Evolutionary conservation across 1,140 invertebrate genomes (phyloP), one percentile per base, ranked within the genome.

Genomic region (Odontomachus brunneus): DNA sequence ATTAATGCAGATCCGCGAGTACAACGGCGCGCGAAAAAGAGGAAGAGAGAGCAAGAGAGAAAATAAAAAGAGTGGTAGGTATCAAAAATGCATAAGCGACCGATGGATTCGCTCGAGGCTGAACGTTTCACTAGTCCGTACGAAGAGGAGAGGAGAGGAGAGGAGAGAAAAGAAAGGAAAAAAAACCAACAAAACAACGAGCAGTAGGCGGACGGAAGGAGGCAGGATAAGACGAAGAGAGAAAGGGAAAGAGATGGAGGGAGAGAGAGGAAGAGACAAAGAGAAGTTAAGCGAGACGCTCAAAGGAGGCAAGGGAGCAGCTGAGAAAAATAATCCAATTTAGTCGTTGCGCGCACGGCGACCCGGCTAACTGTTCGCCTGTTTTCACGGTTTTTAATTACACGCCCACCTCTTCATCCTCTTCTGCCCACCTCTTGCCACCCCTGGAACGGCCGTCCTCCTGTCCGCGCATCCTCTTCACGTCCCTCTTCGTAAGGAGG

Each of bases 381-480:
- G 89, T 93, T 93, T 92, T 92, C 91, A 90, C 89, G 85, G 89
- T 91, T 92, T 89, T 93, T 92, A 93, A 93, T 93, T 93, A 93
- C 88, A 88, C 88, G 83, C 89, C 38, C 83, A 38, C 66, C 76
- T 65, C 63, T 11, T 24, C 38, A 9, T 44, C 38, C 38, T 9
- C 38, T 7, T 44, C 9, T 11, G 9, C 38, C 38, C 9, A 44
- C 38, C 38, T 44, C 38, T 7, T 11, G 38, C 38, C 38, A 44
- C 38, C 38, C 9, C 38, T 7, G 9, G 3, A 44, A 9, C 29
- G 38, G 3, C 38, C 38, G 9, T 44, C 38, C 38, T 44, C 38
- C 38, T 44, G 9, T 44, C 38, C 9, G 38, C 38, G 38, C 38
- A 44, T 44, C 9, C 38, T 44, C 38, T 44, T 11, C 38, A 44